Percentiles rank a stretch among this genome's conserved stretches.
These are phyloP conservation scores for Sarcoramphus papa DNA, from an alignment of 2,797 vertebrate species.

Conservation along the genomic window DNA sequence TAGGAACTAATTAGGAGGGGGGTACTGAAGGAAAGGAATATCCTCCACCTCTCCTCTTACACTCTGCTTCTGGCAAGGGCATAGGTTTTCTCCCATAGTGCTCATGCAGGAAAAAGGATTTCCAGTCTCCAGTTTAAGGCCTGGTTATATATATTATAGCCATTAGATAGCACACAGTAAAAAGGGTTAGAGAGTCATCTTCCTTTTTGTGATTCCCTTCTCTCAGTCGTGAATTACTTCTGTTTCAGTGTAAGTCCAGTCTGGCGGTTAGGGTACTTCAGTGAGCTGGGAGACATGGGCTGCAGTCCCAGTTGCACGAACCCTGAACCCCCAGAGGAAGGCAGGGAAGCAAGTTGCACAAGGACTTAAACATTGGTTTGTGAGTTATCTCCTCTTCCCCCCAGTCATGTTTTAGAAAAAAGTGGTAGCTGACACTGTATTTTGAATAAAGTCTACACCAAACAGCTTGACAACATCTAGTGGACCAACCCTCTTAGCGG, in stretches of 20 bases:
- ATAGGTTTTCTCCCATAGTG: neutral
- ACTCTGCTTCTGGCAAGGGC: neutral
- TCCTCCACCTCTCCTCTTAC: neutral
- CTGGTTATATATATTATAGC: neutral
- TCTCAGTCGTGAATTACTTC: neutral
- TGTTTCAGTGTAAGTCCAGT: neutral
- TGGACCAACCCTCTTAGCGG: accelerated
- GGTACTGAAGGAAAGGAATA: neutral
- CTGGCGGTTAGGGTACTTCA: neutral
- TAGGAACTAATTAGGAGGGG: neutral
- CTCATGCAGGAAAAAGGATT: neutral
- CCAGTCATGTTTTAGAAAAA: neutral
- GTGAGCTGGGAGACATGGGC: neutral
- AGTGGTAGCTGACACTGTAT: neutral
- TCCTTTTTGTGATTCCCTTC: neutral
- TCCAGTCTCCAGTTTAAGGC: neutral
- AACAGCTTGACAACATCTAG: neutral
- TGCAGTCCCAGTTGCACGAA: neutral
- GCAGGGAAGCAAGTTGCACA: neutral
- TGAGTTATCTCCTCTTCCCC: neutral
- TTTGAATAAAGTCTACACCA: neutral
- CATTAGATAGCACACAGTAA: neutral
- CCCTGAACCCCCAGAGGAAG: neutral
- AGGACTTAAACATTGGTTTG: neutral
- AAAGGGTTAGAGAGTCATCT: neutral